Conservation (phyloP, 2,797 vertebrate species). For the Myotis planiceps region DNA sequence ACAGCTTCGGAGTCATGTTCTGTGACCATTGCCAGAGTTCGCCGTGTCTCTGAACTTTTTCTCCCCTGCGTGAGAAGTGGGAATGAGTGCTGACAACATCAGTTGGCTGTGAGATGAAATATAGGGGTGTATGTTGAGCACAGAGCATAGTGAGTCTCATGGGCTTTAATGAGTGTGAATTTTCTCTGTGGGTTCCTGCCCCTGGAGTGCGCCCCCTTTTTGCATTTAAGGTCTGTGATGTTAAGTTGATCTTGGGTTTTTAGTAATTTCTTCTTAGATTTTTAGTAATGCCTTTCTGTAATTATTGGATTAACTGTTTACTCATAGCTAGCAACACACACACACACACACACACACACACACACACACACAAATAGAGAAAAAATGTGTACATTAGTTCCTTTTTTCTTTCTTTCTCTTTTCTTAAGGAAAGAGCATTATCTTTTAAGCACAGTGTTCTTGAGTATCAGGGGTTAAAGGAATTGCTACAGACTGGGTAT, state of each 20-base stretch:
- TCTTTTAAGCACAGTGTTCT: not conserved
- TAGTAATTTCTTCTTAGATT: not conserved
- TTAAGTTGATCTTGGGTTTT: not conserved
- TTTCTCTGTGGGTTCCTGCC: not conserved
- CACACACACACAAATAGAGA: not conserved
- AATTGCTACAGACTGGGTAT: conserved; percentile 68
- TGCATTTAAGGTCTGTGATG: not conserved
- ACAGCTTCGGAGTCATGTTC: not conserved
- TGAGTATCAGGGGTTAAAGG: conserved; percentile 74
- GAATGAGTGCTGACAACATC: not conserved
- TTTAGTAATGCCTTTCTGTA: not conserved
- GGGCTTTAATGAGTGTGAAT: not conserved
- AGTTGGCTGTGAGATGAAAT: not conserved
- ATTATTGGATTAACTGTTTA: not conserved
- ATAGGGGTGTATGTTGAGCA: not conserved
- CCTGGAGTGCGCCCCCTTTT: not conserved
- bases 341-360: too few relatives aligned
- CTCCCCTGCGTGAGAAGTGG: not conserved
- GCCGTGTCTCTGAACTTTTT: not conserved
- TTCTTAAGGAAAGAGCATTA: not conserved
- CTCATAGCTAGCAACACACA: not conserved
- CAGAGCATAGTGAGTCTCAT: not conserved
- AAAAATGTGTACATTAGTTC: not conserved
- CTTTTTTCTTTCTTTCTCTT: not conserved
- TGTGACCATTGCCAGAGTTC: not conserved